Evolutionary conservation across 2,888 invertebrate species (phyloP).

Genomic region (Athetis lepigone): DNA sequence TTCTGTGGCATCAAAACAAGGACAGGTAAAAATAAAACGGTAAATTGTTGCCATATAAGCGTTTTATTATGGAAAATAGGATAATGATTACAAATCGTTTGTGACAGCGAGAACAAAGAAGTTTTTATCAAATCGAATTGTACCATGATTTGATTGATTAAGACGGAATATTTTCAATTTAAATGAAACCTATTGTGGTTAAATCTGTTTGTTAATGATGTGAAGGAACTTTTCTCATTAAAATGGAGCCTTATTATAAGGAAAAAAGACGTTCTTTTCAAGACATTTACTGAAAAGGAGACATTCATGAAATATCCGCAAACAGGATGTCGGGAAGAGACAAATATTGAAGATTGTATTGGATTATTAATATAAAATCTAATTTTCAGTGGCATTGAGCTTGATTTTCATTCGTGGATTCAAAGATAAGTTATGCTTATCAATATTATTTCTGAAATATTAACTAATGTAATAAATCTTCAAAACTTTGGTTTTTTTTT

Average conservation of each 20-base stretch:
- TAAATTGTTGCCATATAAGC: slow-evolving; percentile 16
- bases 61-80: slow-evolving; percentile 18
- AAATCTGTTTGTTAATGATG: background rate
- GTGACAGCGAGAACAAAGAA: slow-evolving; percentile 11
- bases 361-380: background rate
- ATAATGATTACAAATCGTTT: slow-evolving; percentile 31
- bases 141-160: slow-evolving; percentile 21
- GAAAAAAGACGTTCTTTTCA: background rate
- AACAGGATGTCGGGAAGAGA: background rate
- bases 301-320: background rate
- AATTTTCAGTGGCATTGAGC: background rate
- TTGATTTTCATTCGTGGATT: background rate
- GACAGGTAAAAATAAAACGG: background rate
- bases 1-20: background rate
- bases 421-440: background rate
- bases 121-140: slow-evolving; percentile 25
- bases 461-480: too few species aligned
- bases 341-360: background rate
- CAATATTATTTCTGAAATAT: too few species aligned
- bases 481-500: too few species aligned
- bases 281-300: background rate
- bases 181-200: background rate
- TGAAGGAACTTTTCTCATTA: background rate
- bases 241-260: background rate
- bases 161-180: slow-evolving; percentile 13